phyloP scores from a whole-genome alignment of 30 jellyfish, hydroid and myxozoan species.

The Turritopsis rubra region DNA sequence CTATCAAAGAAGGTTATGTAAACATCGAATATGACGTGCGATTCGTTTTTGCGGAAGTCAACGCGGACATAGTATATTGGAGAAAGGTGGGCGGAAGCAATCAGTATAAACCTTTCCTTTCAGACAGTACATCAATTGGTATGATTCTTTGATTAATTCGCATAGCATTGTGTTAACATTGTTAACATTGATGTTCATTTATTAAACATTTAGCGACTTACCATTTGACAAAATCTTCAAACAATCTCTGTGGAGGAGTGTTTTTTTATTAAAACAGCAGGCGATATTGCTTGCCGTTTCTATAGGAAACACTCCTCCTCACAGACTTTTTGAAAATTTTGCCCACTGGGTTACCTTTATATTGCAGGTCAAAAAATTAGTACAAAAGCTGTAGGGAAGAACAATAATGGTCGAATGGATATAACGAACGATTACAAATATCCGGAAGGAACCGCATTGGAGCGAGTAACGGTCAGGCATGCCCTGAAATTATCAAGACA shows the following conservation, averaged over 20 bases:
- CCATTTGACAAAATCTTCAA: too few species aligned
- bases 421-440: constrained; percentile 71
- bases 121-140: constrained; percentile 44
- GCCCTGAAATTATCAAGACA: constrained; percentile 41
- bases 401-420: constrained; percentile 52
- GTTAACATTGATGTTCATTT: too few species aligned
- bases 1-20: constrained; percentile 87
- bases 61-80: constrained; percentile 80
- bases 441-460: constrained; percentile 71
- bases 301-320: too few species aligned
- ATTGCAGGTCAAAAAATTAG: constrained; percentile 61
- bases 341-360: too few species aligned
- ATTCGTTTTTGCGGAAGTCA: constrained; percentile 92
- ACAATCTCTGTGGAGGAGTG: too few species aligned
- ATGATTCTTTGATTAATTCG: neutral
- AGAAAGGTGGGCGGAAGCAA: constrained; percentile 36
- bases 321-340: too few species aligned
- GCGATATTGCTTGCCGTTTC: too few species aligned
- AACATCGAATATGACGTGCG: constrained; percentile 54
- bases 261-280: too few species aligned
- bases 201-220: too few species aligned
- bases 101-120: constrained; percentile 37
- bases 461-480: constrained; percentile 57
- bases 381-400: constrained; percentile 63
- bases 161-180: neutral